Evolutionary conservation across 2,797 vertebrate genomes (phyloP), one percentile per base, ranked within the genome.

Genomic region (Neomorphus geoffroyi): DNA sequence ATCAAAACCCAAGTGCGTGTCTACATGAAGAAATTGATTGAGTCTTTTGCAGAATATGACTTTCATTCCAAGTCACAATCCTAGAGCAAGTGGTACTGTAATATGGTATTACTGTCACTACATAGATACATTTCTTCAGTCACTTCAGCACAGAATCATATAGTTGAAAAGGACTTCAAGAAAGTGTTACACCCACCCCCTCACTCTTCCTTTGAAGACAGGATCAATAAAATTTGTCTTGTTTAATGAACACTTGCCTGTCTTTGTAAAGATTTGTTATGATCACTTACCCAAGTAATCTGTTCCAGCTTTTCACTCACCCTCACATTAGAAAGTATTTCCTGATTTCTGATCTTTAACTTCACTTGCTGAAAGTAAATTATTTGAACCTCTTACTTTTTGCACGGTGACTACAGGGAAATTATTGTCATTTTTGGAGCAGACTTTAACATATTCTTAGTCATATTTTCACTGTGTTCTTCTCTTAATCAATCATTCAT

Each of bases 181-280:
- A 57, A 46, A 7, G 30, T 0, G 0, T 58, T 37, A 11, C 54
- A 39, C 10, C 46, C 16, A 28, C 18, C 15, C 21, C 3, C 7
- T 67, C 13, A 6, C 23, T 90, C 45, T 77, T 85, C 8, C 50
- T 91, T 54, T 62, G 57, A 54, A 92, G 24, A 41, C 43, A 89
- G 4, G 2, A 54, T 80, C 41, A 53, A 24, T 80, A 37, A 39
- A 67, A 64, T 35, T 22, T 80, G 13, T 57, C 39, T 64, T 79
- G 90, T 71, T 43, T 50, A 79, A 48, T 72, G 57, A 69, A 12
- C 1, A 2, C 24, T 70, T 73, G 32, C 21, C 30, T 87, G 12
- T 56, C 43, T 79, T 41, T 1, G 2, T 66, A 41, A 89, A 77
- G 39, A 48, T 74, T 45, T 90, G 13, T 73, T 80, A 33, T 61